Percentiles rank a stretch among this genome's conserved stretches.
phyloP scores from a whole-genome alignment of 2,797 vertebrate genomes.

The Ctenopoma multispine region DNA sequence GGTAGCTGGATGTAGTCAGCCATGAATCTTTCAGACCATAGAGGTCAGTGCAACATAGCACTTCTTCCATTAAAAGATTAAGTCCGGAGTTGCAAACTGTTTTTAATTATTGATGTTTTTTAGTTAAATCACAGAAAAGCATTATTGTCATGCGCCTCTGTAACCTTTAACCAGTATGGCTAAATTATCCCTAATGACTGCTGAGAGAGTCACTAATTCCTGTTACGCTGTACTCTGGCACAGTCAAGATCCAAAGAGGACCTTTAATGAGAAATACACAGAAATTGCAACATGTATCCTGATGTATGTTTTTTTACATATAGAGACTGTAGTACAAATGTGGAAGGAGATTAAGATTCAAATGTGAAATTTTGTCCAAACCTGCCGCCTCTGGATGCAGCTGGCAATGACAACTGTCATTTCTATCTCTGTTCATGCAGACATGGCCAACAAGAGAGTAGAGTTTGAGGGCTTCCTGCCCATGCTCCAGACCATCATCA shows the following conservation, averaged over 20 bases:
- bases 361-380: background rate
- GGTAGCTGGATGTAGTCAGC: background rate
- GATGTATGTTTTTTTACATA: background rate
- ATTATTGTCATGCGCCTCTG: background rate
- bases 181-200: background rate
- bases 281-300: background rate
- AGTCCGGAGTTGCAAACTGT: background rate
- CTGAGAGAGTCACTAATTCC: background rate
- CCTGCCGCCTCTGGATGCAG: background rate
- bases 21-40: background rate
- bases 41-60: background rate
- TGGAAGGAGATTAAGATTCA: background rate
- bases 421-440: slow-evolving; percentile 74
- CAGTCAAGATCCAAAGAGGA: background rate
- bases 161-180: slow-evolving; percentile 4
- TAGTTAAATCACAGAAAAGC: background rate
- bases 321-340: background rate
- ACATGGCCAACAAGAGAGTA: slow-evolving; percentile 92
- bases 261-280: background rate
- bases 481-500: slow-evolving; percentile 96
- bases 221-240: background rate
- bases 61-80: background rate
- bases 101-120: background rate
- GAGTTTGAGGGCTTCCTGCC: slow-evolving; percentile 96
- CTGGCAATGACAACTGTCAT: background rate